A percentile compares a stretch with the other conserved stretches of the same genome.
Conservation (phyloP, 2,797 vertebrate species). For the Pipistrellus pygmaeus region DNA sequence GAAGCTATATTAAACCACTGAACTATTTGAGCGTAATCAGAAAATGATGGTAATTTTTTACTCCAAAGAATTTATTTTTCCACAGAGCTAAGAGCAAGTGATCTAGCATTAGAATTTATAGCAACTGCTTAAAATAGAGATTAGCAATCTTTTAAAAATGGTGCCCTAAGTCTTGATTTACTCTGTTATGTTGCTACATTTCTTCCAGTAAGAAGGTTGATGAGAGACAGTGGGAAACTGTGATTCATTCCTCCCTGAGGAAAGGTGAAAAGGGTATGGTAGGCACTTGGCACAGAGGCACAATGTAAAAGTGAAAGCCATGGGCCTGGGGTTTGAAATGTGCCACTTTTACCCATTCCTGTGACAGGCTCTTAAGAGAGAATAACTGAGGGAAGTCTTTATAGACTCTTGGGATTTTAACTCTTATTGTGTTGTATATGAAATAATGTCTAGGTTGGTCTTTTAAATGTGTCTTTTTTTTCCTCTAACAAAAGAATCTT, state of each 20-base stretch:
- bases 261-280: neutral
- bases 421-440: neutral
- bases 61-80: constrained; percentile 4
- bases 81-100: neutral
- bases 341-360: neutral
- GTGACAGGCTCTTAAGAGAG: neutral
- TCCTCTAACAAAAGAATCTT: neutral
- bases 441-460: neutral
- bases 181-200: neutral
- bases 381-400: neutral
- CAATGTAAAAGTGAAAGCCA: neutral
- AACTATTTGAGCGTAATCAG: constrained; percentile 21
- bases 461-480: neutral
- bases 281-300: neutral
- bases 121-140: neutral
- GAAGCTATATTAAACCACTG: neutral
- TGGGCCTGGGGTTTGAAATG: neutral
- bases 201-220: neutral
- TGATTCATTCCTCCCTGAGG: neutral
- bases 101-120: neutral
- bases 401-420: constrained; percentile 44
- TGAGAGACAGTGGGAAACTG: neutral
- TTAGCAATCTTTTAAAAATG: neutral
- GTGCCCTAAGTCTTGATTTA: constrained; percentile 16
- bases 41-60: constrained; percentile 32